Percentiles rank a stretch among this genome's conserved stretches.
Conservation (phyloP, 1,140 invertebrate genomes). For the Cyclina sinensis region DNA sequence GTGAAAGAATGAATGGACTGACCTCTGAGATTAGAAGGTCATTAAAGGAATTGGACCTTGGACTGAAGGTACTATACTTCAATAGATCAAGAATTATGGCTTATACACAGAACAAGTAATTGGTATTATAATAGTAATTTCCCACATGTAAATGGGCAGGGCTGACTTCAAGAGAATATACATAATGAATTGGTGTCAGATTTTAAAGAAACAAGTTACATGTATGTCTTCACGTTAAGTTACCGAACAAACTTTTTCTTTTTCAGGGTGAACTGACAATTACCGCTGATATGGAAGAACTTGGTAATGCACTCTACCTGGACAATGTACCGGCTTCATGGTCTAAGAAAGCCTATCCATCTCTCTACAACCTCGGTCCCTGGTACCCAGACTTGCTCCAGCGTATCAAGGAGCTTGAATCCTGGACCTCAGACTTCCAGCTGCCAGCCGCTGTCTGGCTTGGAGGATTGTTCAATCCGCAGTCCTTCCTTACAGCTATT, state of each 20-base stretch:
- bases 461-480: constrained; percentile 98
- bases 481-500: constrained; percentile 97
- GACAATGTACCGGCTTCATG: constrained; percentile 96
- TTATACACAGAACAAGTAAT: too few relatives aligned
- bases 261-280: constrained; percentile 98
- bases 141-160: too few relatives aligned
- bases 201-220: too few relatives aligned
- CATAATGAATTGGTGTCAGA: too few relatives aligned
- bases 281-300: constrained; percentile 97
- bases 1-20: constrained; percentile 97
- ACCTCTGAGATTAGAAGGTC: constrained; percentile 96
- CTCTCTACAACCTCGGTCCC: constrained; percentile 93
- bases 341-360: constrained; percentile 96
- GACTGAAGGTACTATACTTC: constrained; percentile 94
- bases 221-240: too few relatives aligned
- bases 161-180: too few relatives aligned
- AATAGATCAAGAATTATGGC: too few relatives aligned
- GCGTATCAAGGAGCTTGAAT: constrained; percentile 95
- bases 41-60: constrained; percentile 96
- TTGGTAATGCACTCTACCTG: constrained; percentile 96
- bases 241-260: too few relatives aligned
- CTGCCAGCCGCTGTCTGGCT: constrained; percentile 97
- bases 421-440: constrained; percentile 98
- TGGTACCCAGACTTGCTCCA: constrained; percentile 97
- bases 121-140: too few relatives aligned